Evolutionary conservation across 2,113 vertebrate genomes (phyloP), one percentile per base, ranked within the genome.

Genomic region (Dasyurus viverrinus): DNA sequence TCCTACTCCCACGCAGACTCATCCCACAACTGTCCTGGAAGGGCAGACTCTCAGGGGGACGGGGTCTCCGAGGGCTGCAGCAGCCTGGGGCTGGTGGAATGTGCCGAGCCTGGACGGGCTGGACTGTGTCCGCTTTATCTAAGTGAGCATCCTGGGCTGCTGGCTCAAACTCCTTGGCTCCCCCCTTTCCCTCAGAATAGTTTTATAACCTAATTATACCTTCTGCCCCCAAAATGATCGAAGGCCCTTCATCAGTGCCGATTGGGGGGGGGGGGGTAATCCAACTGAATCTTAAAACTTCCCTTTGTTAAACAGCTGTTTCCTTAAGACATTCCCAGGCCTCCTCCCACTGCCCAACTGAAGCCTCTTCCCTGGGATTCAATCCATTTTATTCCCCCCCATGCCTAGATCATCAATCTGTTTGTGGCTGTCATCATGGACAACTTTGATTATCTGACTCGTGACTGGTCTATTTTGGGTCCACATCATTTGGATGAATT

Each of bases 371-470:
- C 16, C n/a, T 92, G 26, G 25, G 2, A 30, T 23, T 84, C n/a
- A 42, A 7, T 23, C 19, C 8, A 16, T n/a, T 89, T 92, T 89
- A 36, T 95, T 23, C 68, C 97, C 92, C 68, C 2, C n/a, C 19
- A 42, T 19, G 0, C n/a, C 19, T 96, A 99, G 99, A 99, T 99
- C 98, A 99, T 99, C 97, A 99, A 99, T 97, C 98, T 99, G 94
- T 99, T 99, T 98, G 99, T 99, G 97, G 99, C 99, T 22, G 99
- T 99, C 98, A 99, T 99, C 98, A 99, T 99, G 99, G 99, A 99
- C 98, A 99, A 99, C 97, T 99, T 99, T 98, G 99, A 99, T 98
- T 99, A 99, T 98, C 98, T 99, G 93, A 99, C 99, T 22, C 99
- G 99, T 91, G 99, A 99, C 98, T 99, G 99, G 99, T 99, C 99